Evolutionary conservation across 1,140 invertebrate species (phyloP).

Genomic region (Vanessa atalanta): DNA sequence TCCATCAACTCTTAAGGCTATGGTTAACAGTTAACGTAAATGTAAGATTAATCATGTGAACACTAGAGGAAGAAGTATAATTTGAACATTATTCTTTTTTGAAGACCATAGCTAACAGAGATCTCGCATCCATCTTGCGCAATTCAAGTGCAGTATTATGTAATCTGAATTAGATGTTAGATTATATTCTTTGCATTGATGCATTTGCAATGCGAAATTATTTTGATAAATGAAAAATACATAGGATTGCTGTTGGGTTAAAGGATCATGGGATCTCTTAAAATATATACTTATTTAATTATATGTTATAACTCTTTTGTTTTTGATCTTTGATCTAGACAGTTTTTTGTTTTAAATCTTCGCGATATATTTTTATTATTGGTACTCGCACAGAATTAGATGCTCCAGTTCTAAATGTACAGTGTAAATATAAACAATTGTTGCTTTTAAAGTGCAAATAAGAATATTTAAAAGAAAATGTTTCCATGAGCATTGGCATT

Average conservation of each 20-base stretch:
- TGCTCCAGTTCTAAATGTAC: too few species aligned
- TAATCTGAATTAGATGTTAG: not conserved
- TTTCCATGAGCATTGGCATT: too few species aligned
- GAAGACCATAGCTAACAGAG: constrained; percentile 31
- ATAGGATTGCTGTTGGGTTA: too few species aligned
- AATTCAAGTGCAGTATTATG: constrained; percentile 4
- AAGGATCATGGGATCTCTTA: too few species aligned
- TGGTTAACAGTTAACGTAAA: constrained; percentile 31
- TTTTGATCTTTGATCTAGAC: too few species aligned
- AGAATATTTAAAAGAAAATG: too few species aligned
- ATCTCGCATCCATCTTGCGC: constrained; percentile 16
- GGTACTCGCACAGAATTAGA: too few species aligned
- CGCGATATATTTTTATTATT: too few species aligned
- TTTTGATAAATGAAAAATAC: not conserved
- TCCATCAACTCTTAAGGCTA: constrained; percentile 27
- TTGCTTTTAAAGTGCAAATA: too few species aligned
- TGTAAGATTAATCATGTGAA: constrained; percentile 38
- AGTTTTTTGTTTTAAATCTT: too few species aligned
- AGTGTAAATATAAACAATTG: too few species aligned
- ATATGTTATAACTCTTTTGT: not conserved
- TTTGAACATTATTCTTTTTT: constrained; percentile 29
- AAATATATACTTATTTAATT: too few species aligned
- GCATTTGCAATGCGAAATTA: not conserved
- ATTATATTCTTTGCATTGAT: not conserved
- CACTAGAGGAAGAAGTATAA: not conserved